Evolutionary conservation across 2,888 invertebrate species (phyloP).

Genomic region (Scaeva pyrastri): DNA sequence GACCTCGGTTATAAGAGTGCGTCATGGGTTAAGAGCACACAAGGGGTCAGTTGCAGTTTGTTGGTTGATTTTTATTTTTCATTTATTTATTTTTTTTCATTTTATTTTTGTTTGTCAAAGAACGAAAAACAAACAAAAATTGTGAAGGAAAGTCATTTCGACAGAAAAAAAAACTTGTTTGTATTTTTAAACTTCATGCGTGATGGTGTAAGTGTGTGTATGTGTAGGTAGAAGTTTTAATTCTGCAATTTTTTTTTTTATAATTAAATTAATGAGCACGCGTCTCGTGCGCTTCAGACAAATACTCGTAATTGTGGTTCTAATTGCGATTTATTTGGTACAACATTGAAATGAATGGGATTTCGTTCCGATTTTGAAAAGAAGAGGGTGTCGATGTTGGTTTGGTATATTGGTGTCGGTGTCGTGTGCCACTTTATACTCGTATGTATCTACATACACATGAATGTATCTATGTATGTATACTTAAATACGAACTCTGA

Average conservation of each 20-base stretch:
- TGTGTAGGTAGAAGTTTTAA: not conserved
- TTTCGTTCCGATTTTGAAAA: not conserved
- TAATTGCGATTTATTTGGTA: slow-evolving; percentile 68
- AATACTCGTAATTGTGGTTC: slow-evolving; percentile 58
- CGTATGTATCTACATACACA: too few species aligned
- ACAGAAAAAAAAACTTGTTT: slow-evolving; percentile 31
- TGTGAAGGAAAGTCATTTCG: slow-evolving; percentile 17
- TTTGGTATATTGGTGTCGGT: not conserved
- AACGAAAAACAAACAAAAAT: slow-evolving; percentile 6
- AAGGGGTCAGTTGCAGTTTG: slow-evolving; percentile 69
- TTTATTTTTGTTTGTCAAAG: not conserved
- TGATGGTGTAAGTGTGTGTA: too few species aligned
- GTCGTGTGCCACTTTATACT: not conserved
- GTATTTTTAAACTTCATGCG: slow-evolving; percentile 2
- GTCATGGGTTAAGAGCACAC: slow-evolving; percentile 71
- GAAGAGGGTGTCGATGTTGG: not conserved
- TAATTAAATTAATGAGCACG: slow-evolving; percentile 69
- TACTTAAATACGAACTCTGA: not conserved
- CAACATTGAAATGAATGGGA: slow-evolving; percentile 62
- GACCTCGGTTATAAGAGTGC: slow-evolving; percentile 74
- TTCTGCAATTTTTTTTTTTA: slow-evolving; percentile 9
- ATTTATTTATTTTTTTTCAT: not conserved
- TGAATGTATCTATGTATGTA: too few species aligned
- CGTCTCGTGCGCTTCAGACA: slow-evolving; percentile 48
- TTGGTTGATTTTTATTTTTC: slow-evolving; percentile 1